Percentiles rank a stretch among this genome's conserved stretches.
Evolutionary conservation across 2,113 vertebrate genomes (phyloP).

Genomic region (Actinemys pallida): DNA sequence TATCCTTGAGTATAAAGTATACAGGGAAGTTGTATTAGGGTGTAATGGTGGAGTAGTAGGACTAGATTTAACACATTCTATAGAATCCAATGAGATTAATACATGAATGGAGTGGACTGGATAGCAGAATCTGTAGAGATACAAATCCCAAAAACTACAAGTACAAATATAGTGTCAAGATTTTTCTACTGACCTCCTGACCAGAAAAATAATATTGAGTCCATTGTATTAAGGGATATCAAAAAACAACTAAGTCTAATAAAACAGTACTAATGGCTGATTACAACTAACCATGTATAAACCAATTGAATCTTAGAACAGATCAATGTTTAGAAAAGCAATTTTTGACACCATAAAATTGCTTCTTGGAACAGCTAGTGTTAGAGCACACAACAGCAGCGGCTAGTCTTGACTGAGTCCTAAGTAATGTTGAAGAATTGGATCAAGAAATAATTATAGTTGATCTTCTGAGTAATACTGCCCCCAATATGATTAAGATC

Average conservation of each 20-base stretch:
- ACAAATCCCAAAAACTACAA: background rate
- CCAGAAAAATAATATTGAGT: background rate
- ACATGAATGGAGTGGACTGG: background rate
- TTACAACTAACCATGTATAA: background rate
- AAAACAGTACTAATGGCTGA: background rate
- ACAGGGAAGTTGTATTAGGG: background rate
- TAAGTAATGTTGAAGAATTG: background rate
- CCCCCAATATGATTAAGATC: background rate
- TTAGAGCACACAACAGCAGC: background rate
- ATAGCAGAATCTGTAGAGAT: background rate
- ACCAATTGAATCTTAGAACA: background rate
- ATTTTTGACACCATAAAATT: background rate
- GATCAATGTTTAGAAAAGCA: background rate
- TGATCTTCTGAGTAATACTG: background rate
- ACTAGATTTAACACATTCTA: background rate
- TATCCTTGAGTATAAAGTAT: background rate
- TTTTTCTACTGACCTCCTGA: background rate
- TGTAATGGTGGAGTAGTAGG: background rate
- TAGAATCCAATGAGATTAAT: background rate
- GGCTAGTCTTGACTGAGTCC: background rate
- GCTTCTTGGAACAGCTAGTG: background rate
- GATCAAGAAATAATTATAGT: background rate
- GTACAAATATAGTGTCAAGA: background rate
- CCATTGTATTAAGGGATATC: background rate
- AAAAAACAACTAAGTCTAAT: background rate